Evolutionary conservation across 2,888 invertebrate species (phyloP).

Genomic region (Chymomyza caudatula): DNA sequence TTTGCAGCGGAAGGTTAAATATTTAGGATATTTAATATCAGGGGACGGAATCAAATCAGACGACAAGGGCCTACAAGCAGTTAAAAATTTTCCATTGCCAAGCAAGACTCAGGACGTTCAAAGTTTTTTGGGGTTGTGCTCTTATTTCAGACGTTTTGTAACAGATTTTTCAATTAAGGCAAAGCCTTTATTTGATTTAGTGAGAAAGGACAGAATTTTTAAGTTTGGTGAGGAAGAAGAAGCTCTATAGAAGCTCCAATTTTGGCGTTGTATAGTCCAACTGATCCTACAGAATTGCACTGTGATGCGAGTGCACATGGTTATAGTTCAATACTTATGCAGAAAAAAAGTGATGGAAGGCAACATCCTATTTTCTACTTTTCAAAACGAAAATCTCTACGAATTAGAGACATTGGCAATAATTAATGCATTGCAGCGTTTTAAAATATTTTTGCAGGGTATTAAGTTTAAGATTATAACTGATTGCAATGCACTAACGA

Average conservation of each 20-base stretch:
- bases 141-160: constrained; percentile 52
- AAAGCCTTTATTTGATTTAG: constrained; percentile 64
- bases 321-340: constrained; percentile 53
- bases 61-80: constrained; percentile 1
- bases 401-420: constrained; percentile 60
- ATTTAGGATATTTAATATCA: constrained; percentile 43
- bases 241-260: no score
- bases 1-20: constrained; percentile 36
- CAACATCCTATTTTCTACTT: constrained; percentile 59
- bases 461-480: constrained; percentile 51
- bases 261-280: constrained; percentile 32
- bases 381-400: constrained; percentile 53
- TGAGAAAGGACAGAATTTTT: constrained; percentile 20
- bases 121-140: constrained; percentile 7
- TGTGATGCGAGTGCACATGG: constrained; percentile 61
- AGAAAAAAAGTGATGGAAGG: constrained; percentile 37
- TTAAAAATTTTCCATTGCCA: constrained; percentile 8
- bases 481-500: constrained; percentile 47
- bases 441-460: constrained; percentile 49
- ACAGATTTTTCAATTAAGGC: constrained; percentile 46
- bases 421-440: constrained; percentile 49
- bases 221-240: constrained; percentile 8
- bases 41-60: constrained; percentile 20
- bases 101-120: no score
- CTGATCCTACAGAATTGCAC: constrained; percentile 51